These are phyloP conservation scores for Melangyna quadrimaculata DNA, from an alignment of 2,888 invertebrate species.

Conservation along the genomic window DNA sequence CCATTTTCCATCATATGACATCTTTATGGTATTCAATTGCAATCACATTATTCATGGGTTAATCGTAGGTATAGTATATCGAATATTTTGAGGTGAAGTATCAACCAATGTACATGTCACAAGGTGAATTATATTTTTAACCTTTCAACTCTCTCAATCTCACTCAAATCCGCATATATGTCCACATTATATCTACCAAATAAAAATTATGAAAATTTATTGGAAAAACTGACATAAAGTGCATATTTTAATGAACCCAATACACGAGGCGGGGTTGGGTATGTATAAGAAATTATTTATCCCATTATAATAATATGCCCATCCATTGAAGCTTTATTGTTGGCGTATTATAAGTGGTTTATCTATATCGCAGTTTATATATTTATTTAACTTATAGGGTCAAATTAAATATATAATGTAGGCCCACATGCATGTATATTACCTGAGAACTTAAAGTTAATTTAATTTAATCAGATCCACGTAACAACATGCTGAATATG, in stretches of 20 bases:
- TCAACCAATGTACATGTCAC: constrained; percentile 41
- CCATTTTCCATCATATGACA: constrained; percentile 31
- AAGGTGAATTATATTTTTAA: constrained; percentile 49
- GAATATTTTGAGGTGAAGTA: constrained; percentile 30
- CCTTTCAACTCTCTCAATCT: constrained; percentile 28
- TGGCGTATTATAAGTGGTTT: not conserved
- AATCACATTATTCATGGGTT: constrained; percentile 31
- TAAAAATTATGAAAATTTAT: constrained; percentile 13
- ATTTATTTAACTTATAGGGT: not conserved
- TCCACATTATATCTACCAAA: not conserved
- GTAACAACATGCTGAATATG: constrained; percentile 8
- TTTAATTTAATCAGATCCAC: constrained; percentile 40
- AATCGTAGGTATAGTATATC: not conserved
- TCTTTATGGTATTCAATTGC: constrained; percentile 32
- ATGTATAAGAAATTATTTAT: not conserved
- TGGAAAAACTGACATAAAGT: constrained; percentile 26
- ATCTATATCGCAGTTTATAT: not conserved
- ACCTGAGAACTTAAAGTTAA: not conserved
- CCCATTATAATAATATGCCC: not conserved
- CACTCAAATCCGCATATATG: not conserved
- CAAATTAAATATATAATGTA: no score
- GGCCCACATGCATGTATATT: no score
- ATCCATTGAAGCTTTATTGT: not conserved
- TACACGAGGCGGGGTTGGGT: not conserved
- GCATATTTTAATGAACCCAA: constrained; percentile 16